Evolutionary conservation across 2,888 invertebrate genomes (phyloP), one percentile per base, ranked within the genome.

Genomic region (Margaritifera margaritifera): DNA sequence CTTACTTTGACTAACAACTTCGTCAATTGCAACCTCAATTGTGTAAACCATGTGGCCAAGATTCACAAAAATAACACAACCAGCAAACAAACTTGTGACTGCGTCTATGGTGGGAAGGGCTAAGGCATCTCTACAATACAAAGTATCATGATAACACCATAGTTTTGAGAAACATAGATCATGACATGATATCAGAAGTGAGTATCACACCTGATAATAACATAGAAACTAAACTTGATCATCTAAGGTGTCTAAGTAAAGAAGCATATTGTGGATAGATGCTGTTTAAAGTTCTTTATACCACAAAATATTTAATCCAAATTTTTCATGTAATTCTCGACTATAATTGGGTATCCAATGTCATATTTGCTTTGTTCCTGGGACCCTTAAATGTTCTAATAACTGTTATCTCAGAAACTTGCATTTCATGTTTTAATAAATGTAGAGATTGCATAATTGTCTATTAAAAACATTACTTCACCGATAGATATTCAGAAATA

Each of bases 51-150:
- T 84, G 69, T 78, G 83, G 6, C 87, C 86, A 19, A 87, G 73
- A 22, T 80, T 84, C 0, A 83, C 80, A 70, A 87, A 87, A 55
- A 86, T 84, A 27, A 86, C 83, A 72, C 84, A 79, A 0, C 87
- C 87, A 31, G 87, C 82, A 67, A 83, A 87, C 68, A 80, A 79
- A 65, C 85, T 84, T 27, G 86, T 86, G 20, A 84, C 22, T 50
- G 78, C 76, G 74, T 87, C 86, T 51, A 85, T 59, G 1, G 85
- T 59, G 0, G 83, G 83, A n/a, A 86, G 68, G 1, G 83, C 52
- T 59, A 84, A 72, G 2, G 85, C 81, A 64, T 85, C 84, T 60
- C 84, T 84, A 63, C 8, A 71, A n/a, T 4, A 27, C 1, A 20
- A 22, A 24, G 0, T 11, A 56, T 0, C 15, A 20, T 19, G 8